phyloP scores from a whole-genome alignment of 1,140 invertebrate genomes.

The Pogonomyrmex barbatus region DNA sequence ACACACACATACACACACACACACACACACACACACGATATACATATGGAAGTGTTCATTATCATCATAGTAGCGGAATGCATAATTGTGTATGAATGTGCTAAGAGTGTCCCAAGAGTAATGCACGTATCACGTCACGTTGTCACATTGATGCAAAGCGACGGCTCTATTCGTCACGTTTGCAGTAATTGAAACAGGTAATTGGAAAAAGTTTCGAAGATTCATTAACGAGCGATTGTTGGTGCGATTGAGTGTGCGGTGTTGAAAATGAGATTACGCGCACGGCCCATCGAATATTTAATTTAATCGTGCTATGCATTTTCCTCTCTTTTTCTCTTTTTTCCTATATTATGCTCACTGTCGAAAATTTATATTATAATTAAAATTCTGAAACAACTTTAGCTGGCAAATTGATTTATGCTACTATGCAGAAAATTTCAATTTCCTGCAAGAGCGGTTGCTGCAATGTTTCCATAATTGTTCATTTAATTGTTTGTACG shows the following conservation, averaged over 20 bases:
- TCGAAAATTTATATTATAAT: constrained; percentile 47
- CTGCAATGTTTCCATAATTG: neutral
- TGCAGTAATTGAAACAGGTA: constrained; percentile 34
- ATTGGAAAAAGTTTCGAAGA: constrained; percentile 62
- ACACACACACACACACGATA: neutral
- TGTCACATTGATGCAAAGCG: constrained; percentile 25
- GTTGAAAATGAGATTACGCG: constrained; percentile 28
- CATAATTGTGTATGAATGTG: constrained; percentile 26
- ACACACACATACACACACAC: too few species aligned
- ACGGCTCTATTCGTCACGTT: constrained; percentile 30
- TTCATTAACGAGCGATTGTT: constrained; percentile 61
- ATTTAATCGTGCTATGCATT: constrained; percentile 36
- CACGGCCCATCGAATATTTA: constrained; percentile 13
- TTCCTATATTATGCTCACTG: neutral
- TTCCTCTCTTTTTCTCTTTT: neutral
- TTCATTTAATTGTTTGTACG: constrained; percentile 28
- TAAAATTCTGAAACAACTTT: constrained; percentile 31
- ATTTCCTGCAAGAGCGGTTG: constrained; percentile 1
- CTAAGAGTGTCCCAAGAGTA: constrained; percentile 31
- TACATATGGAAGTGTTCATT: constrained; percentile 7
- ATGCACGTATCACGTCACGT: constrained; percentile 58
- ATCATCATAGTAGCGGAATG: neutral
- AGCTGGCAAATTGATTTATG: constrained; percentile 42
- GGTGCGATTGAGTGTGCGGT: neutral
- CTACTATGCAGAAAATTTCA: constrained; percentile 33